Conservation (phyloP, 2,113 vertebrate species). For the Dendropsophus ebraccatus region DNA sequence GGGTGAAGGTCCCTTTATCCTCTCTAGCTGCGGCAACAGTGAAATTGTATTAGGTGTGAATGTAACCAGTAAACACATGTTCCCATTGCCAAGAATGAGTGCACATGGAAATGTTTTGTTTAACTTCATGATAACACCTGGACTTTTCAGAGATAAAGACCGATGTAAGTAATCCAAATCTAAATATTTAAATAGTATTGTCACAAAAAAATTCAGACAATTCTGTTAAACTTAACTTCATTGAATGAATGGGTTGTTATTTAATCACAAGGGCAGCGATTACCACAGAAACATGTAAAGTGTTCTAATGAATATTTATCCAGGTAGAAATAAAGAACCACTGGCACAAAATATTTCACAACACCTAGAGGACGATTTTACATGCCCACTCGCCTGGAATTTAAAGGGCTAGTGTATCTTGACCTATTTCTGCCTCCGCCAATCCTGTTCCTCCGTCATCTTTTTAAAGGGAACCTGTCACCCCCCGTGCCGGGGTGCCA, state of each 20-base stretch:
- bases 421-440: too few species aligned
- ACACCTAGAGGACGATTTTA: too few species aligned
- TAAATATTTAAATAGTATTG: conserved; percentile 55
- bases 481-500: too few species aligned
- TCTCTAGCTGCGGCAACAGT: conserved; percentile 82
- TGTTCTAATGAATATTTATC: background rate
- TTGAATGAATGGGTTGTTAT: conserved; percentile 7
- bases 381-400: too few species aligned
- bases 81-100: conserved; percentile 80
- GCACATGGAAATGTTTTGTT: conserved; percentile 78
- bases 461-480: too few species aligned
- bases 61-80: conserved; percentile 82
- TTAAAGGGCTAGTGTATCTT: too few species aligned
- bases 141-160: conserved; percentile 87
- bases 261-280: background rate
- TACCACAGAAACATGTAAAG: background rate
- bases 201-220: conserved; percentile 40
- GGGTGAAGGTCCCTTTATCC: conserved; percentile 90
- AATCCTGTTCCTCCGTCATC: too few species aligned
- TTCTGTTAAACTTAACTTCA: conserved; percentile 21
- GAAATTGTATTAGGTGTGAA: conserved; percentile 89
- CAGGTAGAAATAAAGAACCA: background rate
- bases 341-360: too few species aligned
- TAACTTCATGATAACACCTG: conserved; percentile 94
- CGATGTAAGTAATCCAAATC: conserved; percentile 81